Evolutionary conservation across 2,797 vertebrate genomes (phyloP), one percentile per base, ranked within the genome.

Genomic region (Psittacula derbiana): DNA sequence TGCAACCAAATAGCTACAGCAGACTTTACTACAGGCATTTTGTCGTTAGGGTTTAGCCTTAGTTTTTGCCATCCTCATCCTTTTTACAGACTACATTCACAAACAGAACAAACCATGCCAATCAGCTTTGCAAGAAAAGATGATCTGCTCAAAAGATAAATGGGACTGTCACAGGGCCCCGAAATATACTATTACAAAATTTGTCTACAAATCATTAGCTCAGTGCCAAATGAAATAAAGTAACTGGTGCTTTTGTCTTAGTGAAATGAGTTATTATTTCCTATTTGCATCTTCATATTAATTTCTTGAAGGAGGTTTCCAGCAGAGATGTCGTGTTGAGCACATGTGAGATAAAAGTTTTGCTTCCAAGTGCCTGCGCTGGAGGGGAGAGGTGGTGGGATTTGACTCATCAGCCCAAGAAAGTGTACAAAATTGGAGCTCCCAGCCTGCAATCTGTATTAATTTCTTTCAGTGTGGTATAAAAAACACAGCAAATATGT

Each of bases 401-500:
- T 91, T 72, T 86, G 64, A 85, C 44, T 88, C 61, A 61, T 70
- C 76, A 86, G 20, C 58, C 61, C 52, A 67, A 50, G 70, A 79
- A 5, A 90, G 13, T 19, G 41, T 81, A 85, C 69, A 92, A 89
- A 95, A 52, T 15, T 95, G 55, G 70, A 72, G 43, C 58, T 89
- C 46, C 71, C 62, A 85, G 80, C 15, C 58, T 91, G 27, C 89
- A 89, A 80, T 88, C 87, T 95, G 85, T 46, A 41, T 25, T 92
- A 90, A 93, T 96, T 92, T 73, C 40, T 76, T 62, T 38, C 93
- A 89, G 44, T 40, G 43, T 50, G 74, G 31, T 76, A 86, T 30
- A 52, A 94, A 93, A 88, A 91, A 80, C 36, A 20, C 44, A 71
- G 87, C 25, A 88, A 95, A 94, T 89, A 64, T 24, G 46, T 41